A percentile compares a stretch with the other conserved stretches of the same genome.
phyloP scores from a whole-genome alignment of 2,797 vertebrate genomes.

The Centropyge bicolor region DNA sequence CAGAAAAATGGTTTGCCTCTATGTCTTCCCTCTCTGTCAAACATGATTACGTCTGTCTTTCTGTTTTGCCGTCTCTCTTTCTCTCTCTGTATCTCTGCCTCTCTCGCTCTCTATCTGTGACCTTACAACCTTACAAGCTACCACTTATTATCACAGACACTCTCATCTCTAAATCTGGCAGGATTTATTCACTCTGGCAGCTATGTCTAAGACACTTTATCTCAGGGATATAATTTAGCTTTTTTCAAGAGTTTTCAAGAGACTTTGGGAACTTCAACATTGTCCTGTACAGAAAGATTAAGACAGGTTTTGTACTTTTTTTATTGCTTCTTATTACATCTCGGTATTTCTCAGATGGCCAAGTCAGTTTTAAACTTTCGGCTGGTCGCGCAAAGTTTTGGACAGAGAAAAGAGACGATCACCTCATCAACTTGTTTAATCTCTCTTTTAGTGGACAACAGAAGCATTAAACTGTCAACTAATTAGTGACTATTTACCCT shows the following conservation, averaged over 20 bases:
- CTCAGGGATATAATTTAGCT: slow-evolving; percentile 56
- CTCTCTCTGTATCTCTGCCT: slow-evolving; percentile 16
- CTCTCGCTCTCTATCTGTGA: slow-evolving; percentile 41
- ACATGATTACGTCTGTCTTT: slow-evolving; percentile 52
- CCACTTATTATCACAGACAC: slow-evolving; percentile 67
- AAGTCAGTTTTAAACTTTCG: slow-evolving; percentile 13
- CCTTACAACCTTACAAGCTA: slow-evolving; percentile 61
- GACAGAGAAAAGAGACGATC: too few species aligned
- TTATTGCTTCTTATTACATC: slow-evolving; percentile 12
- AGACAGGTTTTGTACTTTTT: background rate
- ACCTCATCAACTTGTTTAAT: too few species aligned
- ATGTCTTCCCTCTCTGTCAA: slow-evolving; percentile 45
- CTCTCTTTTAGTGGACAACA: background rate
- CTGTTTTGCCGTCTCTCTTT: slow-evolving; percentile 9
- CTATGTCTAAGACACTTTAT: slow-evolving; percentile 63
- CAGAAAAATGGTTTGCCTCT: slow-evolving; percentile 38
- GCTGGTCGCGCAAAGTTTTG: too few species aligned
- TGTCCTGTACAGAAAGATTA: slow-evolving; percentile 36
- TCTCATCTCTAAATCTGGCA: slow-evolving; percentile 65
- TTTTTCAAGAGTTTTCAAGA: slow-evolving; percentile 50
- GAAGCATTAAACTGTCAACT: slow-evolving; percentile 19
- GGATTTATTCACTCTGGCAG: slow-evolving; percentile 69
- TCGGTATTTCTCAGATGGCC: background rate
- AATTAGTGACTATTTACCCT: slow-evolving; percentile 21
- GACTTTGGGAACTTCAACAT: slow-evolving; percentile 43